Evolutionary conservation across 2,797 vertebrate species (phyloP).

Genomic region (Ctenochaetus hawaiiensis): DNA sequence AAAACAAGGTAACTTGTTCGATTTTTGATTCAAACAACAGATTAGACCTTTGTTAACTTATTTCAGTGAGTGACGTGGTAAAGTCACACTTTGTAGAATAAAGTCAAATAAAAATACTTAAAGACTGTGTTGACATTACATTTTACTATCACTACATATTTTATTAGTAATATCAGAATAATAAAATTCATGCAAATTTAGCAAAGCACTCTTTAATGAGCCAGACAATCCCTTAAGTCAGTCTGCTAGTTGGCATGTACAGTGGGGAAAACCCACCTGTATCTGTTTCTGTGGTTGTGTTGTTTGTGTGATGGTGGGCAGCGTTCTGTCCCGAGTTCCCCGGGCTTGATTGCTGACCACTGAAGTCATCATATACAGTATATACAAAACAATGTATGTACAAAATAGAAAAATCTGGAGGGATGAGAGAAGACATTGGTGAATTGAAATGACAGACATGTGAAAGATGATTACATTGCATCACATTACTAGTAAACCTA

Average conservation of each 20-base stretch:
- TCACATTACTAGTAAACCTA: slow-evolving; percentile 4
- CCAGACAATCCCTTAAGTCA: background rate
- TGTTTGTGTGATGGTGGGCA: slow-evolving; percentile 87
- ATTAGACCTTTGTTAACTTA: background rate
- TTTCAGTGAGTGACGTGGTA: background rate
- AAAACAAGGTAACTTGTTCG: background rate
- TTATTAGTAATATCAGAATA: background rate
- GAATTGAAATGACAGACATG: background rate
- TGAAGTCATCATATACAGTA: slow-evolving; percentile 99
- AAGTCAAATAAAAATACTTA: background rate
- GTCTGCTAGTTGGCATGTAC: background rate
- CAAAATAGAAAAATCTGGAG: slow-evolving; percentile 98
- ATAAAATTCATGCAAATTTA: background rate
- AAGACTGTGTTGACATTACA: background rate
- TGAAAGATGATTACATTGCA: background rate
- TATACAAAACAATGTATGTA: slow-evolving; percentile 99
- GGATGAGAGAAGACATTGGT: background rate
- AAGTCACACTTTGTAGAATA: background rate
- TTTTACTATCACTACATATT: background rate
- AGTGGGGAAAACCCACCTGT: slow-evolving; percentile 87
- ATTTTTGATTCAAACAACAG: background rate
- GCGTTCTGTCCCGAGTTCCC: slow-evolving; percentile 92
- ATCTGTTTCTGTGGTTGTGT: slow-evolving; percentile 95
- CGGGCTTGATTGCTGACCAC: slow-evolving; percentile 93
- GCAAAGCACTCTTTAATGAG: background rate